Evolutionary conservation across 2,113 vertebrate genomes (phyloP), one percentile per base, ranked within the genome.

Genomic region (Cynoglossus semilaevis): DNA sequence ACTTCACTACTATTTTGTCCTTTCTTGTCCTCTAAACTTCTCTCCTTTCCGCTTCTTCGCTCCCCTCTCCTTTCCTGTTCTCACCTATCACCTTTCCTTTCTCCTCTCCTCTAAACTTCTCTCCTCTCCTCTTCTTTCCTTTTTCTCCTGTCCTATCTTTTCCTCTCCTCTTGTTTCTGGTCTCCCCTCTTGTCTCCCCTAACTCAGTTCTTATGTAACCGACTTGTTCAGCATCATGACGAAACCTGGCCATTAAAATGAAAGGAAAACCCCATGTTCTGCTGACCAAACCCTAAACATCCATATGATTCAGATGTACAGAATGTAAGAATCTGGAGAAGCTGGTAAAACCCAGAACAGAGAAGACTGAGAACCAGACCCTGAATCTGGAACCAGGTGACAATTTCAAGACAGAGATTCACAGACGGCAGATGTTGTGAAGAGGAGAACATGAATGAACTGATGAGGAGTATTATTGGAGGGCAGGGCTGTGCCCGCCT

Each of bases 401-500:
- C 36, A 11, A 57, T 38, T 12, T 18, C 15, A 19, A 44, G 34
- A 44, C 15, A n/a, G 29, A 50, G 45, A 29, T 18, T 29, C 5
- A 15, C 51, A 51, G 48, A 17, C 14, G 15, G 45, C 7, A 2
- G 40, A 46, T 34, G 34, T 50, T 16, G 11, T 10, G 16, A 10
- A 56, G 49, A 29, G 55, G 19, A 51, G 8, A 41, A 45, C 29
- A 34, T 48, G 19, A 58, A 52, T 29, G 15, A 41, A 62, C 16
- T 43, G 43, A 67, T 58, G 10, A 45, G 29, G 40, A 3, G 36
- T 52, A 29, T 18, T 18, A 60, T 19, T 51, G 37, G 58, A 59
- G 38, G 29, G 61, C 15, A 67, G 49, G 58, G 57, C 65, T 51
- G 55, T 59, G 71, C 53, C 68, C 19, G 51, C 55, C 48, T 64